Base-by-base conservation (phyloP, 2,797 vertebrate species). In the Fistularia tabacaria region DNA sequence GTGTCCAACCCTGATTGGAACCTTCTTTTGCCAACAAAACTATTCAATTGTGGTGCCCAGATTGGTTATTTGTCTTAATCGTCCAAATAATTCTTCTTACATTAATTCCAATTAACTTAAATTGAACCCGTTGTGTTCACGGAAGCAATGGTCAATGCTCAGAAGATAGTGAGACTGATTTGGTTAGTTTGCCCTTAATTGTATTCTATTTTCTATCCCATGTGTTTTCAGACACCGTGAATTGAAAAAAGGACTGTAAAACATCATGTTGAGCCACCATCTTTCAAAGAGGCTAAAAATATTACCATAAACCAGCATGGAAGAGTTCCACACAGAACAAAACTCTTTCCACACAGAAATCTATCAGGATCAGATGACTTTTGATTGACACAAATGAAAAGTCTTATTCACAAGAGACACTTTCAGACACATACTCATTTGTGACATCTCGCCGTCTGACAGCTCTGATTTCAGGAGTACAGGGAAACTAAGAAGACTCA, bases 101-200 rank as follows among this genome's bases (percentile, higher is more conserved):
- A 89, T 87, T 83, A 57, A 80, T 91, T 91, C 90, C 91, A 94
- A 93, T 93, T 92, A 92, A 92, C 88, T 90, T 87, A 70, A 87
- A 87, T 76, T 85, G 86, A 89, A 76, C 79, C 73, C 84, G 72
- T 76, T 86, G 81, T 78, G 81, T 82, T 84, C 62, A 74, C 87
- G 85, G 81, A 86, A 91, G 73, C 54, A 63, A 77, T 84, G 88
- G 82, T 77, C 81, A 72, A 85, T 73, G 80, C 79, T 87, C 82
- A 86, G 69, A 86, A 85, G 85, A 88, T 62, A 86, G 57, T 58
- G 25, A 57, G 7, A 48, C 36, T 61, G 82, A 90, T 91, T 88
- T 87, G 60, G 87, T 87, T 89, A 88, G 88, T 84, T 88, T 73
- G 71, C 66, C 82, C 62, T 77, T 77, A 71, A 85, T 89, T 88